phyloP scores from a whole-genome alignment of 92 coral and sea anemone species.

The Phenganax stokvisi region DNA sequence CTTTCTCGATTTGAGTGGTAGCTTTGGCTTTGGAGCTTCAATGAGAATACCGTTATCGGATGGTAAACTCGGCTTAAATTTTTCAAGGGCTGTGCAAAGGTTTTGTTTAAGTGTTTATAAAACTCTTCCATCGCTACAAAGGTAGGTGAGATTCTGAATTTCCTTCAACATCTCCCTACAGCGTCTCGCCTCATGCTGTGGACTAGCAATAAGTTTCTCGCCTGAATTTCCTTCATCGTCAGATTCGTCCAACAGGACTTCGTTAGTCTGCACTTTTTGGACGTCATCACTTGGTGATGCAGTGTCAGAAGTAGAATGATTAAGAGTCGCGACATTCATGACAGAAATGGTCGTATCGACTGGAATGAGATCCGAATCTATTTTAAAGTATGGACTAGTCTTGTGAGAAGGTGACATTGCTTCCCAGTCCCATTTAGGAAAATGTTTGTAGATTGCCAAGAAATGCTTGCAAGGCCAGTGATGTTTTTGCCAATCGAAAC shows the following conservation, averaged over 20 bases:
- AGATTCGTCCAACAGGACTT: neutral
- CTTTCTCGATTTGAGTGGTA: neutral
- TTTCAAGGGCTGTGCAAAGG: neutral
- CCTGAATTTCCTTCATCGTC: neutral
- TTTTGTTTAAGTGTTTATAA: constrained; percentile 8
- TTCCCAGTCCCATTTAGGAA: too few species aligned
- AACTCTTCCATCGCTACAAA: constrained; percentile 18
- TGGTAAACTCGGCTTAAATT: constrained; percentile 11
- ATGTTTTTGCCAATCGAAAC: constrained; percentile 41
- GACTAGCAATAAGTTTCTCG: neutral
- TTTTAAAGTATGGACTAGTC: constrained; percentile 28
- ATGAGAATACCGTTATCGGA: constrained; percentile 10
- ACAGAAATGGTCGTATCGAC: neutral
- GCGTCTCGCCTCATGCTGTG: constrained; percentile 22
- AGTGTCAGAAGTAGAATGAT: neutral
- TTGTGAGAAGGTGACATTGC: constrained; percentile 28
- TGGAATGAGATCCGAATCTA: constrained; percentile 32
- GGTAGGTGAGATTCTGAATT: constrained; percentile 13
- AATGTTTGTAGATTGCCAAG: constrained; percentile 36
- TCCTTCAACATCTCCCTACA: constrained; percentile 18
- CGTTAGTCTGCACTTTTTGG: neutral
- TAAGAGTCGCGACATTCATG: neutral
- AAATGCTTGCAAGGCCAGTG: constrained; percentile 48
- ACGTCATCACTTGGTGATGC: neutral
- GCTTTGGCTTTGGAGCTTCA: constrained; percentile 18